phyloP scores from a whole-genome alignment of 2,888 invertebrate species.

The Plebejus melissa region DNA sequence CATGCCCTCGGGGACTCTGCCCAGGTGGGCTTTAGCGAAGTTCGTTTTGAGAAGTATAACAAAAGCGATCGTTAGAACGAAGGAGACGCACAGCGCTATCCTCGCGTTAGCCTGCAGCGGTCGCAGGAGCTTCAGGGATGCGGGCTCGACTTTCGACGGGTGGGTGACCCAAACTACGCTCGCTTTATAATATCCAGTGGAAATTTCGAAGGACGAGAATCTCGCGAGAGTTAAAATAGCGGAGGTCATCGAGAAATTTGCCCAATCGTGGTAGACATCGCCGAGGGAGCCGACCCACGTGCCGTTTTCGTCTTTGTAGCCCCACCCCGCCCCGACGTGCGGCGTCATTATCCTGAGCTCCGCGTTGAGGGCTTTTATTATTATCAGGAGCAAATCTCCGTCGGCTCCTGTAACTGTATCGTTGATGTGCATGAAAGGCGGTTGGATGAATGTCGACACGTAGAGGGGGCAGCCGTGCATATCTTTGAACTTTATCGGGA shows the following conservation, averaged over 20 bases:
- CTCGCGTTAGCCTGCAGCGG: conserved; percentile 50
- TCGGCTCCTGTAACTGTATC: conserved; percentile 51
- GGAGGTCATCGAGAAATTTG: conserved; percentile 66
- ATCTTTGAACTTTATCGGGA: conserved; percentile 51
- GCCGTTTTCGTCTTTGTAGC: conserved; percentile 49
- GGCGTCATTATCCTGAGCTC: conserved; percentile 53
- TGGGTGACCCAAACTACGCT: conserved; percentile 57
- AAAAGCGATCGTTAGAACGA: conserved; percentile 46
- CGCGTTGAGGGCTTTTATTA: conserved; percentile 54
- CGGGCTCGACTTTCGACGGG: conserved; percentile 47
- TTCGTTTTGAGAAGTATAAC: conserved; percentile 46
- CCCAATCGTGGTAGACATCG: conserved; percentile 54
- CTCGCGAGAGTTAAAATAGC: conserved; percentile 53
- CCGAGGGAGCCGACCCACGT: conserved; percentile 63
- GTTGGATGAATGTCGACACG: conserved; percentile 57
- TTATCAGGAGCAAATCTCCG: conserved; percentile 53
- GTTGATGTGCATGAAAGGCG: conserved; percentile 54
- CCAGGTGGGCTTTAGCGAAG: conserved; percentile 27
- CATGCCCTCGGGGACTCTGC: conserved; percentile 40
- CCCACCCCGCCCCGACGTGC: conserved; percentile 55
- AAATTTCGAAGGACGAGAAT: conserved; percentile 54
- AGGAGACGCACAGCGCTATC: conserved; percentile 48
- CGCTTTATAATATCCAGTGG: conserved; percentile 45
- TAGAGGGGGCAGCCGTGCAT: conserved; percentile 52
- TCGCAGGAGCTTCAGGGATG: conserved; percentile 56